Evolutionary conservation across 1,140 invertebrate species (phyloP).

Genomic region (Odontomachus brunneus): DNA sequence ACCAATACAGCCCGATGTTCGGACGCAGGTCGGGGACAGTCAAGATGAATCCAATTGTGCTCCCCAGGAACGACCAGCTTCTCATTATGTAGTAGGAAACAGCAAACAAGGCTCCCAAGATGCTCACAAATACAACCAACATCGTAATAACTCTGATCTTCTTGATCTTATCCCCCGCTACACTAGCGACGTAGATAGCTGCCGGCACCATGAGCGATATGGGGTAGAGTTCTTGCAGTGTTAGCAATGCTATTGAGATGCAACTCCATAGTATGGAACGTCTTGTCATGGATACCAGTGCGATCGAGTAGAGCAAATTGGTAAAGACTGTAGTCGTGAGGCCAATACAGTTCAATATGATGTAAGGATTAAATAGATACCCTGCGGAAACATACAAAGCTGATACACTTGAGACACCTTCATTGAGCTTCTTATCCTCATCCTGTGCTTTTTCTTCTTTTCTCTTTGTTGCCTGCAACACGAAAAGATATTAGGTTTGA

Average conservation of each 20-base stretch:
- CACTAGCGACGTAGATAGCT: slow-evolving; percentile 86
- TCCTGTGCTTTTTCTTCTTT: slow-evolving; percentile 63
- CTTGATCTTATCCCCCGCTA: slow-evolving; percentile 70
- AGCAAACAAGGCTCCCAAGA: slow-evolving; percentile 76
- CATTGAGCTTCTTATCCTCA: slow-evolving; percentile 38
- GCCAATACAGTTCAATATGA: slow-evolving; percentile 95
- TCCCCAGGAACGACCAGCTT: slow-evolving; percentile 82
- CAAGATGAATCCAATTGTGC: slow-evolving; percentile 81
- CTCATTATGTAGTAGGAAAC: slow-evolving; percentile 79
- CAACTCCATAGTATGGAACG: slow-evolving; percentile 87
- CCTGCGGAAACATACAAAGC: slow-evolving; percentile 90
- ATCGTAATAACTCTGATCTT: slow-evolving; percentile 69
- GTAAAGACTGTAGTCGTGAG: slow-evolving; percentile 96
- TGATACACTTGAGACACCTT: slow-evolving; percentile 66
- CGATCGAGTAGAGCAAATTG: slow-evolving; percentile 92
- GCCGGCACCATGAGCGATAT: slow-evolving; percentile 93
- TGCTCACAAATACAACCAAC: slow-evolving; percentile 78
- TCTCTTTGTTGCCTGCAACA: slow-evolving; percentile 74
- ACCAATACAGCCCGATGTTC: slow-evolving; percentile 99
- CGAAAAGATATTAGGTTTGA: not conserved
- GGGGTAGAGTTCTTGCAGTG: slow-evolving; percentile 95
- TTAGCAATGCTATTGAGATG: slow-evolving; percentile 90
- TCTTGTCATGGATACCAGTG: slow-evolving; percentile 90
- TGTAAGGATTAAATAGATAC: slow-evolving; percentile 97
- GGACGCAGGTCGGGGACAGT: slow-evolving; percentile 96